Conservation (phyloP, 2,888 invertebrate genomes). For the Cordylochernes scorpioides region DNA sequence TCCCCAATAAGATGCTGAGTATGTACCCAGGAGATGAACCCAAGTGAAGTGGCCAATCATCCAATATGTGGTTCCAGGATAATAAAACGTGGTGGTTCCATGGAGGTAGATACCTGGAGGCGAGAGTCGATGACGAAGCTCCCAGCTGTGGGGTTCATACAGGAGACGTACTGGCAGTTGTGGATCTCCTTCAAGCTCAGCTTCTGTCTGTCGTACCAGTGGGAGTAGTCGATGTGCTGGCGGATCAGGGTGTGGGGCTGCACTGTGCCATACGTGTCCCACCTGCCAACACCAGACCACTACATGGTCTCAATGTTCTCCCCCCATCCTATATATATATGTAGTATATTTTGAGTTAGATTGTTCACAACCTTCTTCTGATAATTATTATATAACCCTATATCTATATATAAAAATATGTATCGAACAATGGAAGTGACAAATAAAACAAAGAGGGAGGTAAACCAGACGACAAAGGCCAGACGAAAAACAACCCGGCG, state of each 20-base stretch:
- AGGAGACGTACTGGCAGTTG: slow-evolving; percentile 83
- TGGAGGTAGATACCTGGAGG: slow-evolving; percentile 38
- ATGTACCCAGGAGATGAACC: background rate
- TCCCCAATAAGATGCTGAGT: slow-evolving; percentile 18
- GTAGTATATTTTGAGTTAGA: too few species aligned
- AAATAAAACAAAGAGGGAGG: too few species aligned
- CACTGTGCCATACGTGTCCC: slow-evolving; percentile 77
- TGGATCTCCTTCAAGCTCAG: slow-evolving; percentile 73
- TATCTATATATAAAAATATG: too few species aligned
- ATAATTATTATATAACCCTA: too few species aligned
- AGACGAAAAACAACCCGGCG: too few species aligned
- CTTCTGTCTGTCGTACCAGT: slow-evolving; percentile 84
- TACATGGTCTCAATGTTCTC: too few species aligned
- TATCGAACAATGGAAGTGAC: too few species aligned
- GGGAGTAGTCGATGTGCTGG: slow-evolving; percentile 80
- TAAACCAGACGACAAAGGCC: too few species aligned
- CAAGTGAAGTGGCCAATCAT: background rate
- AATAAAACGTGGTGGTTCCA: background rate
- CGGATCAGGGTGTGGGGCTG: slow-evolving; percentile 84
- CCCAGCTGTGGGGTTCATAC: slow-evolving; percentile 94
- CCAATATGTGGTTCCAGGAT: background rate
- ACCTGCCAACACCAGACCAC: too few species aligned
- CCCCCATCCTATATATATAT: too few species aligned
- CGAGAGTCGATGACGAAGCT: slow-evolving; percentile 87
- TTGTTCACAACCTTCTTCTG: too few species aligned